phyloP scores from a whole-genome alignment of 1,140 invertebrate species.

The Lepidurus couesii region DNA sequence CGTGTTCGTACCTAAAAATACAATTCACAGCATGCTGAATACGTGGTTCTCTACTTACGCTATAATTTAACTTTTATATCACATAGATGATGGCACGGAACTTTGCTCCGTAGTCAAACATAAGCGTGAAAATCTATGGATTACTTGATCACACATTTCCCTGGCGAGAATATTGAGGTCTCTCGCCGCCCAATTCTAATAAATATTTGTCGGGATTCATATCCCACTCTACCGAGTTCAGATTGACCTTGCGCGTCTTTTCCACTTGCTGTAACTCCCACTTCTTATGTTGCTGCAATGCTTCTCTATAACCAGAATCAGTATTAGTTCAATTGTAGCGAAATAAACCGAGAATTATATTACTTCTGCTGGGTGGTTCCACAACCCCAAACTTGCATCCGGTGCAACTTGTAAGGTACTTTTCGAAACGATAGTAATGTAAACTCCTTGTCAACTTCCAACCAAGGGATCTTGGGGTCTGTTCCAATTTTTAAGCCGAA shows the following conservation, averaged over 20 bases:
- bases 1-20: slow-evolving; percentile 10
- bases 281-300: slow-evolving; percentile 78
- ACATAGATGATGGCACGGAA: slow-evolving; percentile 18
- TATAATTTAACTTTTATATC: slow-evolving; percentile 17
- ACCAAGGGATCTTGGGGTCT: slow-evolving; percentile 65
- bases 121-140: not conserved
- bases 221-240: slow-evolving; percentile 77
- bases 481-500: slow-evolving; percentile 72
- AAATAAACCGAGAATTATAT: not conserved
- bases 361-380: slow-evolving; percentile 51
- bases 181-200: slow-evolving; percentile 72
- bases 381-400: slow-evolving; percentile 76
- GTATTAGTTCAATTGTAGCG: not conserved
- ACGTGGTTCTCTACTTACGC: not conserved
- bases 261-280: slow-evolving; percentile 84
- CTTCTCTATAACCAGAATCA: slow-evolving; percentile 52
- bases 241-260: slow-evolving; percentile 67
- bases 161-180: slow-evolving; percentile 32
- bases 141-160: slow-evolving; percentile 19
- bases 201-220: slow-evolving; percentile 86
- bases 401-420: slow-evolving; percentile 56
- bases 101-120: not conserved
- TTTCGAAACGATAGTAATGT: slow-evolving; percentile 53
- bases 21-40: not conserved
- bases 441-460: slow-evolving; percentile 67